phyloP scores from a whole-genome alignment of 2,113 vertebrate species.

The Chamaea fasciata region DNA sequence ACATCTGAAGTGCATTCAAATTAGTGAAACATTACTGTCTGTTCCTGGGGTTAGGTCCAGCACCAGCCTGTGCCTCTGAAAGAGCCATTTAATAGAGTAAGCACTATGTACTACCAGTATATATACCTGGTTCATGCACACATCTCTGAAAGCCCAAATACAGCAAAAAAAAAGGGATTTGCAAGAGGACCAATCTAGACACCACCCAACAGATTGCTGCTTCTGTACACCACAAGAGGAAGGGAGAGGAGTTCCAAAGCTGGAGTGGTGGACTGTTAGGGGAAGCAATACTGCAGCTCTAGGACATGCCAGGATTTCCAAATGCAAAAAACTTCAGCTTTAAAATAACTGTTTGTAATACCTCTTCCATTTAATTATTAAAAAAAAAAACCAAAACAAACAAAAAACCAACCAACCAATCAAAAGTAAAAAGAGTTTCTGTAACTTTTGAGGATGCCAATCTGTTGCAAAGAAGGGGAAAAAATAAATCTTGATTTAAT shows the following conservation, averaged over 20 bases:
- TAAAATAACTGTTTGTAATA: background rate
- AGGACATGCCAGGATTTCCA: background rate
- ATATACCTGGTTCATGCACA: background rate
- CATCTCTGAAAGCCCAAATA: background rate
- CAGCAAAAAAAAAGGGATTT: background rate
- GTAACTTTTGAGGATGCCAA: background rate
- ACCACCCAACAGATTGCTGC: background rate
- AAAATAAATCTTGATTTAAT: background rate
- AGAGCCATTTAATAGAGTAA: background rate
- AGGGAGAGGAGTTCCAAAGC: background rate
- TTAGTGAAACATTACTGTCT: background rate
- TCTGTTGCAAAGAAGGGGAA: background rate
- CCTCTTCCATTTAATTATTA: background rate
- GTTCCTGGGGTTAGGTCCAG: background rate
- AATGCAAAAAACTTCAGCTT: background rate
- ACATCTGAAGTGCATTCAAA: background rate
- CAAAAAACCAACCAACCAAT: background rate
- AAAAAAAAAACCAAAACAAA: too few species aligned
- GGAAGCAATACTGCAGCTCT: background rate
- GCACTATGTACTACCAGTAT: background rate
- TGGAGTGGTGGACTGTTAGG: background rate
- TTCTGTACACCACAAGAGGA: background rate
- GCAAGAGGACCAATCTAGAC: background rate
- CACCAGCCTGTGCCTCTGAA: background rate
- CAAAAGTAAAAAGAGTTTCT: background rate